Evolutionary conservation across 2,113 vertebrate species (phyloP).

Genomic region (Larimichthys crocea): DNA sequence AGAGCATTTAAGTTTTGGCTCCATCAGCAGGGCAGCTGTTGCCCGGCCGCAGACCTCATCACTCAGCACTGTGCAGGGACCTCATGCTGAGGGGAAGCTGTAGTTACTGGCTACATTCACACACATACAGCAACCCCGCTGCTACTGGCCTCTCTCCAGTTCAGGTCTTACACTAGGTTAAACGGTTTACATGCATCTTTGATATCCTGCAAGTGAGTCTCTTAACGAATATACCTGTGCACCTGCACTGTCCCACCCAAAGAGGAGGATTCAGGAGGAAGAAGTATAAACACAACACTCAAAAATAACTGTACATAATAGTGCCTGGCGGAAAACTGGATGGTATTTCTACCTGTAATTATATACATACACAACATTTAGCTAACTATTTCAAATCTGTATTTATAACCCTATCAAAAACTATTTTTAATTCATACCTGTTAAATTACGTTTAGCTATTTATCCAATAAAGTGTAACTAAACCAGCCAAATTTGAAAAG

Average conservation of each 20-base stretch:
- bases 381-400: too few relatives aligned
- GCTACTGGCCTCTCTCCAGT: slow-evolving; percentile 38
- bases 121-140: slow-evolving; percentile 22
- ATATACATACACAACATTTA: too few relatives aligned
- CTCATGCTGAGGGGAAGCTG: slow-evolving; percentile 35
- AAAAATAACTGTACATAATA: not conserved
- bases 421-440: not conserved
- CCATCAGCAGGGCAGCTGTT: slow-evolving; percentile 50
- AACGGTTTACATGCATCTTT: slow-evolving; percentile 50
- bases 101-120: slow-evolving; percentile 35
- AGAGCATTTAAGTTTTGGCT: slow-evolving; percentile 42
- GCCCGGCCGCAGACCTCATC: slow-evolving; percentile 52
- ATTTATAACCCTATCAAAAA: too few relatives aligned
- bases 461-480: too few relatives aligned
- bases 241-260: slow-evolving; percentile 7
- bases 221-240: slow-evolving; percentile 11
- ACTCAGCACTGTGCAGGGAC: slow-evolving; percentile 26
- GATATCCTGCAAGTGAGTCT: slow-evolving; percentile 13
- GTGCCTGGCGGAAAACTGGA: not conserved
- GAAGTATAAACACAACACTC: not conserved
- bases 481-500: too few relatives aligned
- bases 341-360: not conserved
- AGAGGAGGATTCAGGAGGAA: not conserved
- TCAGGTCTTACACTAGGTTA: slow-evolving; percentile 38
- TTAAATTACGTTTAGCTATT: not conserved